These are phyloP conservation scores for Ctena decussata DNA, from an alignment of 2,888 invertebrate species.

Conservation along the genomic window DNA sequence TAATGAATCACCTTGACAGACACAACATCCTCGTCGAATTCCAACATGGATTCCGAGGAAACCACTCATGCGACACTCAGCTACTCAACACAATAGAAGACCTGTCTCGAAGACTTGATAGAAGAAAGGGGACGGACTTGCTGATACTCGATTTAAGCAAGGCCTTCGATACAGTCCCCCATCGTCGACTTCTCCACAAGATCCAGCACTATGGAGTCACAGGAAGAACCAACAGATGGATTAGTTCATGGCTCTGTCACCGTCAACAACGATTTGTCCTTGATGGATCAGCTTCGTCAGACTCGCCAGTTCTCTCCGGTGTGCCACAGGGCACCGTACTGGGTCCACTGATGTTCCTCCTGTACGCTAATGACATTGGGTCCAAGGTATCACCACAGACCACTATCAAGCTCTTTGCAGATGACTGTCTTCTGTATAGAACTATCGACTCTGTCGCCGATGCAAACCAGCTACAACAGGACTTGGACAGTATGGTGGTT, in stretches of 20 bases:
- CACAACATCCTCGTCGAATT: conserved; percentile 4
- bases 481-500: too few species aligned
- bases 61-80: conserved; percentile 34
- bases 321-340: background rate
- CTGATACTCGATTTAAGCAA: conserved; percentile 26
- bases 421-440: background rate
- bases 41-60: conserved; percentile 31
- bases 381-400: background rate
- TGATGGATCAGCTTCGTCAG: too few species aligned
- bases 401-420: too few species aligned
- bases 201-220: conserved; percentile 25
- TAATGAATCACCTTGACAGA: background rate
- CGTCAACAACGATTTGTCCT: background rate
- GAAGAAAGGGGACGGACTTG: background rate
- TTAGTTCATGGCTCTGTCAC: background rate
- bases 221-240: conserved; percentile 8
- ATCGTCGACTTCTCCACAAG: conserved; percentile 23
- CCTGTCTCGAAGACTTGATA: conserved; percentile 15
- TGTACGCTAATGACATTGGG: background rate
- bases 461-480: background rate
- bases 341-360: too few species aligned
- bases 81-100: conserved; percentile 20
- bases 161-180: conserved; percentile 25
- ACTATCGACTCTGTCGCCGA: background rate
- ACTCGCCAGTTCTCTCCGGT: background rate